Percentiles rank a stretch among this genome's conserved stretches.
Conservation (phyloP, 2,797 vertebrate genomes). For the Remorina albescens region DNA sequence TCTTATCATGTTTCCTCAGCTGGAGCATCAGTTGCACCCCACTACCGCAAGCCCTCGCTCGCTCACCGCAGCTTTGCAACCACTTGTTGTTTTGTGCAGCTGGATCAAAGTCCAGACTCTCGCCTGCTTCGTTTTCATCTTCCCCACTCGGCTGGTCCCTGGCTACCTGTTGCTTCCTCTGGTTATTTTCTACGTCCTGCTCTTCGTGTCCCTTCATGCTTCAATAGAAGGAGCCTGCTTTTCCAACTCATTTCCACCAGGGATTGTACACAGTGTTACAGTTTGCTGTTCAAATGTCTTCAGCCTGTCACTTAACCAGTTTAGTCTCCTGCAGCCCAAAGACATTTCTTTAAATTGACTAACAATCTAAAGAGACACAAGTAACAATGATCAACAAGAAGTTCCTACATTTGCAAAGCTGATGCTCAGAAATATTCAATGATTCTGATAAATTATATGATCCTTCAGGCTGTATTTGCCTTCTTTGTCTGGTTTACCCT, state of each 20-base stretch:
- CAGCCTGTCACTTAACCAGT: background rate
- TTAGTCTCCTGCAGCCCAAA: background rate
- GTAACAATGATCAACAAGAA: background rate
- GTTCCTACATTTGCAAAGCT: no score
- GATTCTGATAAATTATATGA: background rate
- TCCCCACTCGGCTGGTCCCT: conserved; percentile 28
- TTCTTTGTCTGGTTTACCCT: conserved; percentile 1
- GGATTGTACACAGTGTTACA: background rate
- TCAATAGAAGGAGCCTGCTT: conserved; percentile 35
- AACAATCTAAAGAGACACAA: background rate
- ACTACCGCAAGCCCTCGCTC: background rate
- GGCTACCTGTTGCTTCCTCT: conserved; percentile 55
- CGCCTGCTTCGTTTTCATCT: conserved; percentile 51
- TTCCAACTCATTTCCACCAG: background rate
- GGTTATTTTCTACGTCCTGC: conserved; percentile 29
- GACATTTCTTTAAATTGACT: background rate
- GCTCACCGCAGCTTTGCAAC: background rate
- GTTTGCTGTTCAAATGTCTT: conserved; percentile 17
- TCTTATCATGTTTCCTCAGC: conserved; percentile 77
- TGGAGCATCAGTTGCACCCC: conserved; percentile 58
- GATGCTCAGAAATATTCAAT: background rate
- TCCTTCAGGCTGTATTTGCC: no score
- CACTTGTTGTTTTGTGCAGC: conserved; percentile 38
- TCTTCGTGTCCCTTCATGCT: conserved; percentile 29
- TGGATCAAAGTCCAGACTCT: conserved; percentile 68